phyloP scores from a whole-genome alignment of 35 echinoderm and acorn worm genomes.

The Apostichopus californicus region DNA sequence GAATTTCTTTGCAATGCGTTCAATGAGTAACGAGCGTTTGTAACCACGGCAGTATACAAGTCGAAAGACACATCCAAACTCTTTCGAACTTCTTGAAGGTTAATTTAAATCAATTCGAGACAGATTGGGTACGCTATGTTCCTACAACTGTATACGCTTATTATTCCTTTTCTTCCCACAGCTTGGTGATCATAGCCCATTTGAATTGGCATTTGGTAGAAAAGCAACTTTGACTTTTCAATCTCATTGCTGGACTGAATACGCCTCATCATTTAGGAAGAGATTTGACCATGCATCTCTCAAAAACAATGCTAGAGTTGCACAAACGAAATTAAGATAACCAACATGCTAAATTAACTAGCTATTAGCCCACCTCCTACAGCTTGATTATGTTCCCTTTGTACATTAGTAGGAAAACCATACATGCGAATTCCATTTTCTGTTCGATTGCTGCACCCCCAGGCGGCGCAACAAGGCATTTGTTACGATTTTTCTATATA shows the following conservation, averaged over 20 bases:
- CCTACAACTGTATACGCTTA: slow-evolving; percentile 42
- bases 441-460: too few relatives aligned
- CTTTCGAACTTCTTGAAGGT: background rate
- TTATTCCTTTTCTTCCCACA: slow-evolving; percentile 50
- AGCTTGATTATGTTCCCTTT: too few relatives aligned
- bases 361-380: too few relatives aligned
- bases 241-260: slow-evolving; percentile 49
- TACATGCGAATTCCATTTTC: too few relatives aligned
- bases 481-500: too few relatives aligned
- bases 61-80: background rate
- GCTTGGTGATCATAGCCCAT: slow-evolving; percentile 39
- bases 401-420: too few relatives aligned
- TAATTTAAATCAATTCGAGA: background rate
- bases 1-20: too few relatives aligned
- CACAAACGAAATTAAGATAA: slow-evolving; percentile 29
- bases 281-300: slow-evolving; percentile 36
- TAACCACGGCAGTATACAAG: slow-evolving; percentile 47
- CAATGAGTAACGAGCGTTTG: background rate
- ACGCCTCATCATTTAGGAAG: background rate
- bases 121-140: background rate
- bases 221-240: background rate
- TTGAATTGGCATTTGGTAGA: background rate
- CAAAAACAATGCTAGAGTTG: slow-evolving; percentile 8
- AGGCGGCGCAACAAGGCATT: too few relatives aligned
- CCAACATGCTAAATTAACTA: slow-evolving; percentile 30